Conservation (phyloP, 2,797 vertebrate species). For the Onychomys arenicola region DNA sequence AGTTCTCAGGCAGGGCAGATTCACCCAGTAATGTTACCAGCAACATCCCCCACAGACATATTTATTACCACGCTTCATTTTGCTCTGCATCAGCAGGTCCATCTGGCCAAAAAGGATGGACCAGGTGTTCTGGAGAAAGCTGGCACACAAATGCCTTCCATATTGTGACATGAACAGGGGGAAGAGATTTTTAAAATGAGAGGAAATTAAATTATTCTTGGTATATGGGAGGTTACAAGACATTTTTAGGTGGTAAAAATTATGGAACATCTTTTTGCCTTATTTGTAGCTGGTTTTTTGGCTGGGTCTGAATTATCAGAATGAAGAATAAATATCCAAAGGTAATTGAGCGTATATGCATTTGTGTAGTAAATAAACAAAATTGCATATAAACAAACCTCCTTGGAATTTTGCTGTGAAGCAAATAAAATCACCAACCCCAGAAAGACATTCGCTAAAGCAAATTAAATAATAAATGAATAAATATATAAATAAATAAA, state of each 20-base stretch:
- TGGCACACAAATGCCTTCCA: constrained; percentile 76
- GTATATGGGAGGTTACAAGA: constrained; percentile 73
- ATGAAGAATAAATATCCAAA: constrained; percentile 53
- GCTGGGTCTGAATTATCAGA: constrained; percentile 38
- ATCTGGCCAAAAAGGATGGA: constrained; percentile 79
- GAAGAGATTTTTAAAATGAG: constrained; percentile 69
- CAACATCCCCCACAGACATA: constrained; percentile 69
- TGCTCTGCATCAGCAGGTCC: constrained; percentile 81
- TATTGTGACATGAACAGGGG: constrained; percentile 64
- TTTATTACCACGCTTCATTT: constrained; percentile 80
- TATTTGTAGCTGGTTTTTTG: constrained; percentile 43
- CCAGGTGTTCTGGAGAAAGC: constrained; percentile 82
- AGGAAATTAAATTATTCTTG: constrained; percentile 78
- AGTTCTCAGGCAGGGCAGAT: constrained; percentile 76
- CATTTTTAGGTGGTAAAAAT: constrained; percentile 75
- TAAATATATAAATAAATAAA: background rate
- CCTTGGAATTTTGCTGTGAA: background rate
- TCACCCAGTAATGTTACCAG: constrained; percentile 67
- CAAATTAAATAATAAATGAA: too few relatives aligned
- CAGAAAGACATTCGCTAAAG: constrained; percentile 44
- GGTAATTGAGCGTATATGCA: background rate
- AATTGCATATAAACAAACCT: constrained; percentile 5
- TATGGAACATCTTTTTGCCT: constrained; percentile 72
- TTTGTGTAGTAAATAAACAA: constrained; percentile 15
- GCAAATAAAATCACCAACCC: background rate